A percentile compares a stretch with the other conserved stretches of the same genome.
phyloP scores from a whole-genome alignment of 2,113 vertebrate genomes.

The Thryonomys swinderianus region DNA sequence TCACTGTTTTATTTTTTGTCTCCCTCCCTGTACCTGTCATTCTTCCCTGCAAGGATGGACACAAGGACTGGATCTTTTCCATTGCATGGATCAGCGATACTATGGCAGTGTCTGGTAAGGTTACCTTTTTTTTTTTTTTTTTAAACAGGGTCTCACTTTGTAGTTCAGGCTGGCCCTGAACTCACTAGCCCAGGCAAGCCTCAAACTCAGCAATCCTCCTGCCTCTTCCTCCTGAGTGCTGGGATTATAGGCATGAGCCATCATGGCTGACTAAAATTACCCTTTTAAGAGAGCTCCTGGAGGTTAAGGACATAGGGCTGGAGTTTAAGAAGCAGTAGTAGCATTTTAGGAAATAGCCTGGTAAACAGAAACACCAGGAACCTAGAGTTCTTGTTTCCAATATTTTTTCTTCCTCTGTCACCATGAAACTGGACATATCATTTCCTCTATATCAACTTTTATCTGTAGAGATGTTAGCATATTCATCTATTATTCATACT shows the following conservation, averaged over 20 bases:
- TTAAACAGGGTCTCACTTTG: too few relatives aligned
- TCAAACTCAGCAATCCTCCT: too few relatives aligned
- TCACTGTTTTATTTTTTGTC: constrained; percentile 43
- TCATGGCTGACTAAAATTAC: too few relatives aligned
- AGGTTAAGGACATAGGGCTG: background rate
- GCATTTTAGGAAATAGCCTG: background rate
- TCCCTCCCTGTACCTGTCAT: background rate
- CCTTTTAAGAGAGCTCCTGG: background rate
- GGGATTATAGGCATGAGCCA: too few relatives aligned
- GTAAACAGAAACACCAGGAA: background rate
- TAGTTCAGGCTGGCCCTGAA: too few relatives aligned
- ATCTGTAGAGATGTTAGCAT: background rate
- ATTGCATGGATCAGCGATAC: constrained; percentile 99
- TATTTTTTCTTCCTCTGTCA: background rate
- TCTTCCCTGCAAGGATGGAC: constrained; percentile 91
- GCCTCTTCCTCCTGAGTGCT: too few relatives aligned
- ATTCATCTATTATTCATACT: constrained; percentile 22
- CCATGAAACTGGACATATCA: background rate
- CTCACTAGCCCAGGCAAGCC: too few relatives aligned
- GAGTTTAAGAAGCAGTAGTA: background rate
- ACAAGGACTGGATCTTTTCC: constrained; percentile 99
- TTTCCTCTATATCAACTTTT: background rate
- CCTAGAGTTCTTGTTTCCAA: background rate
- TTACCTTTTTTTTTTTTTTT: too few relatives aligned
- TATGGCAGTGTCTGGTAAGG: constrained; percentile 98